Conservation (phyloP, 2,797 vertebrate species). For the Anguilla megastoma region DNA sequence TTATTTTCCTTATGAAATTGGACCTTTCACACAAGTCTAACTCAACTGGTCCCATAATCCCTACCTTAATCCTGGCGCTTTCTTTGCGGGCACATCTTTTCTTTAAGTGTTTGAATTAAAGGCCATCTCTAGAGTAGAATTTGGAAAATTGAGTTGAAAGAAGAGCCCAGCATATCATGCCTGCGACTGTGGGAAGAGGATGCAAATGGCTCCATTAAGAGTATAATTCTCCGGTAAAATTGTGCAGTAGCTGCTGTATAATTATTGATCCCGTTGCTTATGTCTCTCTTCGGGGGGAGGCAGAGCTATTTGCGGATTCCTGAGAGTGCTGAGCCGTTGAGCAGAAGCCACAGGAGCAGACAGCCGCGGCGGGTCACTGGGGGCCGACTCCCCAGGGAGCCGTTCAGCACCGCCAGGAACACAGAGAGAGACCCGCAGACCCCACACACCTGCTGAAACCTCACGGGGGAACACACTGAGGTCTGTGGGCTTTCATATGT, state of each 20-base stretch:
- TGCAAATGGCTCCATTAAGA: not conserved
- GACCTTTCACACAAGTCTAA: not conserved
- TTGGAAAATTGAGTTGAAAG: not conserved
- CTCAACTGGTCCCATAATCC: not conserved
- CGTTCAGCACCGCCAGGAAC: conserved; percentile 46
- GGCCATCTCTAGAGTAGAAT: not conserved
- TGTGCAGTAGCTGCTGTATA: not conserved
- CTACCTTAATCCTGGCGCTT: not conserved
- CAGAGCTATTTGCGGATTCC: conserved; percentile 8
- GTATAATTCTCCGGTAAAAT: not conserved
- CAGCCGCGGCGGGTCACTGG: conserved; percentile 46
- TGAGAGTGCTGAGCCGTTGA: conserved; percentile 51
- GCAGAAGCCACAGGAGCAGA: conserved; percentile 45
- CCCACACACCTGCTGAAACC: not conserved
- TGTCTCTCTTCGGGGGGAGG: conserved; percentile 33
- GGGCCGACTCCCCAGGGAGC: conserved; percentile 42
- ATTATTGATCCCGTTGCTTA: not conserved
- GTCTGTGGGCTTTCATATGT: not conserved
- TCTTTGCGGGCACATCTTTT: not conserved
- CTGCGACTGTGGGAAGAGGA: not conserved
- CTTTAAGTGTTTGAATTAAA: not conserved
- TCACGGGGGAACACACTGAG: not conserved
- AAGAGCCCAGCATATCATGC: not conserved
- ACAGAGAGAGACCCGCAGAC: conserved; percentile 52
- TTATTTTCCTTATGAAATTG: not conserved